Evolutionary conservation across 2,797 vertebrate species (phyloP).

Genomic region (Enteromius fasciolatus): DNA sequence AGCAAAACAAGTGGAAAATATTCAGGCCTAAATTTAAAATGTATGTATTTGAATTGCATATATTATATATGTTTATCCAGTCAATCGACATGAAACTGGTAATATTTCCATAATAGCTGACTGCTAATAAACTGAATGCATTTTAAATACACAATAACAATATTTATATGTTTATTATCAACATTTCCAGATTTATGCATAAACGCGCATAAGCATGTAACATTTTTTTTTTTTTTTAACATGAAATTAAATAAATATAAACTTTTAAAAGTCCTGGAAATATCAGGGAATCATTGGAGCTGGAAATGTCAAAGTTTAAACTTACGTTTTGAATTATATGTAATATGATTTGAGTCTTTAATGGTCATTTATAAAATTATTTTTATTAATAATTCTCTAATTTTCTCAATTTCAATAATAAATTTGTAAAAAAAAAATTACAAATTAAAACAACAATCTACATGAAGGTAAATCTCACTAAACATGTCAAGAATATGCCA

Average conservation of each 20-base stretch:
- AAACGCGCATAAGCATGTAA: too few relatives aligned
- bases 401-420: too few relatives aligned
- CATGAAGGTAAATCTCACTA: too few relatives aligned
- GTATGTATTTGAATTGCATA: background rate
- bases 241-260: background rate
- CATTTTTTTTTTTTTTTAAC: background rate
- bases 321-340: background rate
- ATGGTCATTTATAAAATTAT: background rate
- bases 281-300: background rate
- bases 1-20: too few relatives aligned
- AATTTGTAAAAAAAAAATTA: too few relatives aligned
- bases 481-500: too few relatives aligned
- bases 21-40: background rate
- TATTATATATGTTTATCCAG: background rate
- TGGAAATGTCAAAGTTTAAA: background rate
- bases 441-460: too few relatives aligned
- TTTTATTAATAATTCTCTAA: background rate
- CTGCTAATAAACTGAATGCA: background rate
- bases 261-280: too few relatives aligned
- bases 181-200: background rate
- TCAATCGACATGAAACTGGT: background rate
- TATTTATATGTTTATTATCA: background rate
- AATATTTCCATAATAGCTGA: background rate
- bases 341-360: background rate
- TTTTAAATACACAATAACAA: background rate